These are phyloP conservation scores for Ormia ochracea DNA, from an alignment of 2,888 invertebrate genomes.

Conservation along the genomic window DNA sequence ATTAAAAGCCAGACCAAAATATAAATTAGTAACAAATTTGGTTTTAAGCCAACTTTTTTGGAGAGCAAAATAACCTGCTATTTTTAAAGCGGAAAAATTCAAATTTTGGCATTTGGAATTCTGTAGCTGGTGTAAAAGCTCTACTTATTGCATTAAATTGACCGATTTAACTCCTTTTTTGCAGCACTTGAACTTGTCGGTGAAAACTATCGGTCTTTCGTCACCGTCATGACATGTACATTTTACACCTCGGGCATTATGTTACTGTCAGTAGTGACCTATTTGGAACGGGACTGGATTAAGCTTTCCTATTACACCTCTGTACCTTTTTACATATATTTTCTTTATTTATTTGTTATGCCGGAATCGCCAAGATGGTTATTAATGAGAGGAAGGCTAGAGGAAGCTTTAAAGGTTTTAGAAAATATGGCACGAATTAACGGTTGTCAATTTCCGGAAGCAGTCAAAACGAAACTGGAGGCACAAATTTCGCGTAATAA, in stretches of 20 bases:
- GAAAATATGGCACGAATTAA: conserved; percentile 88
- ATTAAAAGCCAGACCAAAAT: too few relatives aligned
- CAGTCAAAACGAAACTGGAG: conserved; percentile 84
- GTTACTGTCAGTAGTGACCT: conserved; percentile 89
- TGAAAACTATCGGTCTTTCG: conserved; percentile 92
- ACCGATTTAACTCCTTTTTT: conserved; percentile 62
- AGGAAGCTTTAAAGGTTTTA: conserved; percentile 88
- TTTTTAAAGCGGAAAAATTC: too few relatives aligned
- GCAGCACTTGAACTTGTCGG: conserved; percentile 93
- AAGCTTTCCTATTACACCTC: conserved; percentile 88
- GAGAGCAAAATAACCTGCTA: too few relatives aligned
- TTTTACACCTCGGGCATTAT: conserved; percentile 93
- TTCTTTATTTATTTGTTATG: conserved; percentile 89
- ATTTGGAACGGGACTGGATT: conserved; percentile 90
- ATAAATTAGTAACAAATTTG: too few relatives aligned
- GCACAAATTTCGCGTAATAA: conserved; percentile 83
- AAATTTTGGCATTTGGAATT: too few relatives aligned
- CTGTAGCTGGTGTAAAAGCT: too few relatives aligned
- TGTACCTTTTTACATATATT: conserved; percentile 89
- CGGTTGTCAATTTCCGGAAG: conserved; percentile 84
- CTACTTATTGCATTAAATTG: too few relatives aligned
- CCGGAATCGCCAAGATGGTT: conserved; percentile 96
- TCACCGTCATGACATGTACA: conserved; percentile 93
- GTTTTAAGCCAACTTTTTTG: too few relatives aligned
- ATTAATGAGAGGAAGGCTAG: conserved; percentile 87